Percentiles rank a stretch among this genome's conserved stretches.
phyloP scores from a whole-genome alignment of 2,797 vertebrate genomes.

The Meriones psammophilus region DNA sequence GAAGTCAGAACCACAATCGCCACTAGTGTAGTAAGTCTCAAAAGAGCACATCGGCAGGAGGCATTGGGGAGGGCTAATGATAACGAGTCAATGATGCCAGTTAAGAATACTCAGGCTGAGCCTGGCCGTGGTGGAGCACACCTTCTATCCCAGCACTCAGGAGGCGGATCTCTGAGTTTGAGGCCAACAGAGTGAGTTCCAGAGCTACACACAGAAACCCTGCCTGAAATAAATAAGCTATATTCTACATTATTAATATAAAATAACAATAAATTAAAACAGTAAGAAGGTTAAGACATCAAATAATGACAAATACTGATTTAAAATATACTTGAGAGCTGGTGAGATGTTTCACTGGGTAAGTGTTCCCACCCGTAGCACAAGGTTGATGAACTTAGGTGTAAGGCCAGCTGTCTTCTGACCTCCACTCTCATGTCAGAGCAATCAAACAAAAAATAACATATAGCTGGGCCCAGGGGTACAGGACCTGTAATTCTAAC shows the following conservation, averaged over 20 bases:
- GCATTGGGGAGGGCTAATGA: background rate
- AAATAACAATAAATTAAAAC: background rate
- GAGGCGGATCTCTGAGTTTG: background rate
- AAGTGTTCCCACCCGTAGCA: background rate
- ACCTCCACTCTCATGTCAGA: background rate
- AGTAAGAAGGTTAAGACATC: background rate
- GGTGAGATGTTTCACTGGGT: background rate
- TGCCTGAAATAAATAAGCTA: background rate
- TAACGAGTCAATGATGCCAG: background rate
- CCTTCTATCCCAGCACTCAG: too few species aligned
- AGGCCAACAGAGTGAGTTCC: background rate
- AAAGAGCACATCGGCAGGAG: background rate
- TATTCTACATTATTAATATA: background rate
- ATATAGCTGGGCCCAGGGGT: too few species aligned
- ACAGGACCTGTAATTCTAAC: too few species aligned
- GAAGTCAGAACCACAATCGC: background rate
- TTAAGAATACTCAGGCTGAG: background rate
- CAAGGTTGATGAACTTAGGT: background rate
- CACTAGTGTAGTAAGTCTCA: background rate
- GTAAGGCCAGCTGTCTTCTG: background rate
- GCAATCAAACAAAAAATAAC: background rate
- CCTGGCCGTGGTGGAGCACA: too few species aligned
- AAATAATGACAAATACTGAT: background rate
- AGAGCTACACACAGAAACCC: background rate
- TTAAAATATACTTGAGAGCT: background rate